These are phyloP conservation scores for Cryptocephalus primarius DNA, from an alignment of 2,888 invertebrate genomes.

Conservation along the genomic window DNA sequence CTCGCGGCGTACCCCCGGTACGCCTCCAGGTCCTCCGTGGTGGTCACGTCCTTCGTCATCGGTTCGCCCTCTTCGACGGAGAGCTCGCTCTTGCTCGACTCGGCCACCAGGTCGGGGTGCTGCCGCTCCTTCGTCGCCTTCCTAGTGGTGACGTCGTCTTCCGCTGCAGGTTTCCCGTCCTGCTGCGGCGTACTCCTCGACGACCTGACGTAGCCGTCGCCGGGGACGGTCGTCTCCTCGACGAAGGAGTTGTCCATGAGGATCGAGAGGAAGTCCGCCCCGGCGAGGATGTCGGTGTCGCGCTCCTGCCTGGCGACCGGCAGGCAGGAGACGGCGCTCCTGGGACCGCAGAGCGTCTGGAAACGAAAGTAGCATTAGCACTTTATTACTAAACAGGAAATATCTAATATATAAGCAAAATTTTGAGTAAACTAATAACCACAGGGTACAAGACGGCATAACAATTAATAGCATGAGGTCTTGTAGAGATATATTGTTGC, in stretches of 20 bases:
- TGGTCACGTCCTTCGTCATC: constrained; percentile 34
- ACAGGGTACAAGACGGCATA: too few relatives aligned
- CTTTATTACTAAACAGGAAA: too few relatives aligned
- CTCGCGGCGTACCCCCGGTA: constrained; percentile 22
- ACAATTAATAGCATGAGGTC: too few relatives aligned
- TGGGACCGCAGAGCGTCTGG: too few relatives aligned
- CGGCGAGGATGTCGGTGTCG: constrained; percentile 35
- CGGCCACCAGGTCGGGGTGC: constrained; percentile 40
- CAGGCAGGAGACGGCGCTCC: too few relatives aligned
- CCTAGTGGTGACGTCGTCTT: too few relatives aligned
- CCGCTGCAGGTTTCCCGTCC: constrained; percentile 15
- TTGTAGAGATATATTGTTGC: too few relatives aligned
- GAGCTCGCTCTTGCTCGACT: constrained; percentile 47
- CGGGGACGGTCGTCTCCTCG: too few relatives aligned
- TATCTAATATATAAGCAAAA: too few relatives aligned
- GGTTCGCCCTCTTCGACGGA: constrained; percentile 48
- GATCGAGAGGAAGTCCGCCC: constrained; percentile 39
- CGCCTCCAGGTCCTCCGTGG: constrained; percentile 1
- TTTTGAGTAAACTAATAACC: too few relatives aligned
- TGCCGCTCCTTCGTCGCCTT: constrained; percentile 21
- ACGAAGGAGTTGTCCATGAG: constrained; percentile 25
- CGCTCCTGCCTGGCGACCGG: neutral
- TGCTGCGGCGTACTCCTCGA: neutral
- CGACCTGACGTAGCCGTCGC: constrained; percentile 1
- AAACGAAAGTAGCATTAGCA: too few relatives aligned